Base-by-base conservation (phyloP, 1,140 invertebrate species). In the Cheumatopsyche charites region DNA sequence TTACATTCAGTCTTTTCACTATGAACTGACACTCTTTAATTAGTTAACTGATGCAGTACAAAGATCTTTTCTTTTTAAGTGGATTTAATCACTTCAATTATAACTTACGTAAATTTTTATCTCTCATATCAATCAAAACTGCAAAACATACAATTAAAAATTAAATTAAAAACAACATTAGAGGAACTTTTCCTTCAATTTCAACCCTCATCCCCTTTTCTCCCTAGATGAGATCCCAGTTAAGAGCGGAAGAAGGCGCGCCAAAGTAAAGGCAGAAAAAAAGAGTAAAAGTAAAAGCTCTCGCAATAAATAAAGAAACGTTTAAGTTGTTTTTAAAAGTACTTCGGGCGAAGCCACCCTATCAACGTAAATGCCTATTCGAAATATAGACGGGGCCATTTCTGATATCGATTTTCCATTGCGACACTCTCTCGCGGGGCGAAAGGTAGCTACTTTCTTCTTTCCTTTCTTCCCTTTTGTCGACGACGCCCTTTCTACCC, bases 311-410 rank as follows among this genome's bases (percentile, higher is more conserved):
- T 75, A 75, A 75, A 75, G 73, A 75, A 75, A 75, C 73, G 73
- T 75, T 75, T 75, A 75, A 75, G 73, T 75, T 75, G 73, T 75
- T 75, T 75, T 75, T 75, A 75, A 75, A 70, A 75, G 73, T 75
- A 75, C 73, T 72, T 62, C 65, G 52, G 66, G 63, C 71, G 71
- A 67, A 63, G 63, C 71, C 63, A 63, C 73, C 67, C 71, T 63
- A 71, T 72, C 73, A 68, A 67, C 66, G 65, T 71, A 70, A 75
- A 75, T 75, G 73, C 73, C 73, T 75, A 75, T 75, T 75, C 73
- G 73, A 75, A 75, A 75, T 75, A 75, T 75, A 75, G 73, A 75
- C 73, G 73, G 66, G 73, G 73, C 73, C 73, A 75, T 75, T 75
- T 69, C 70, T 72, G 70, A 70, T 75, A 75, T 75, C 73, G 73